These are phyloP conservation scores for Phrynosoma platyrhinos DNA, from an alignment of 2,113 vertebrate genomes.

Conservation along the genomic window DNA sequence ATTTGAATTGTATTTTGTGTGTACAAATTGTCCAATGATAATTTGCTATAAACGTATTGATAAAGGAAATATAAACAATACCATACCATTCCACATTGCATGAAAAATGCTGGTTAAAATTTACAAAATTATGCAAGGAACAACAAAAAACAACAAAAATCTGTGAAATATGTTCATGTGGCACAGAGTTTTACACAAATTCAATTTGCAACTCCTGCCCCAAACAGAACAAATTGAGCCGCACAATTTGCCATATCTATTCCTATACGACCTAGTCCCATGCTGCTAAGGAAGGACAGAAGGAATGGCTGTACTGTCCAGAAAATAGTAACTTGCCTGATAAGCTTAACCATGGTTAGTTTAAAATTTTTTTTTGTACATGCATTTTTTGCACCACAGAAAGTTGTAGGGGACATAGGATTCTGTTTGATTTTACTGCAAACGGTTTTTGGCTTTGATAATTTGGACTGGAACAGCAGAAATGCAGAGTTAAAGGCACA, in stretches of 20 bases:
- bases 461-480: conserved; percentile 15
- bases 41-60: no score
- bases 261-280: no score
- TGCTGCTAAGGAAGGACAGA: not conserved
- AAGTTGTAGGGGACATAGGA: not conserved
- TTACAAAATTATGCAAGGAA: not conserved
- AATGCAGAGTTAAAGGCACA: conserved; percentile 5
- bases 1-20: not conserved
- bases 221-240: not conserved
- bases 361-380: not conserved
- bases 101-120: not conserved
- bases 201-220: not conserved
- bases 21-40: not conserved
- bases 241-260: not conserved
- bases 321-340: not conserved
- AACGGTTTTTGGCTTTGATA: not conserved
- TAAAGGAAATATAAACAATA: not conserved
- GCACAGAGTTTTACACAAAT: not conserved
- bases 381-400: not conserved
- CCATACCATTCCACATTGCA: not conserved
- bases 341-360: not conserved
- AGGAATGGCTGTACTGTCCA: not conserved
- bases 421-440: not conserved
- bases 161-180: no score
- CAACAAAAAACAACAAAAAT: not conserved